Base-by-base conservation (phyloP, 2,888 invertebrate species). In the Clunio marinus region DNA sequence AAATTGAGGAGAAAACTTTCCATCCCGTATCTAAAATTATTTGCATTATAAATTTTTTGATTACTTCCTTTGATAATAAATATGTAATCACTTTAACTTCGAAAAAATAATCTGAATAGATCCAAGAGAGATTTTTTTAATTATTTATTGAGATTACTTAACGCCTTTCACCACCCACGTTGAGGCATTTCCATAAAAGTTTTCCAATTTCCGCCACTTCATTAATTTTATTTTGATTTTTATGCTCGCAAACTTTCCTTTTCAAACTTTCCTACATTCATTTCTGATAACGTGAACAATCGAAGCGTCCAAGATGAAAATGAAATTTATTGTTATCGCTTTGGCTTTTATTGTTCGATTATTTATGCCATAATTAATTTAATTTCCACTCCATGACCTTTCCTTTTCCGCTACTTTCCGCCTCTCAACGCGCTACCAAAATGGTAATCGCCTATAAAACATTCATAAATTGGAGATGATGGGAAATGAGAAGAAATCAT, bases 281-380 rank as follows among this genome's bases (percentile, higher is more conserved):
- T 32, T 32, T 32, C n/a, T 32, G 35, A 32, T 51, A 51, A 51
- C 22, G 45, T n/a, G n/a, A n/a, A n/a, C n/a, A n/a, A n/a, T n/a
- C n/a, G n/a, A n/a, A n/a, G 35, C 35, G 35, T 8, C 45, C 55
- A 24, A 55, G 24, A 22, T 55, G 55, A 55, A 55, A 55, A 17
- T 10, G 24, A 55, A 57, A 66, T 51, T 66, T 51, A 66, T 32
- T 51, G 51, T 55, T 28, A 66, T 66, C 66, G 45, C 24, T 66
- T 55, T 51, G 66, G 46, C 45, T 45, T 66, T 66, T 32, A 66
- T 66, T 46, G 66, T 66, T 55, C 35, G 51, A 66, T 66, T 66
- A 66, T 66, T 66, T 55, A 66, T n/a, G 24, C 25, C 15, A 32
- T 66, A 66, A 66, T 66, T 66, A 66, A 51, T 66, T 66, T 66